phyloP scores from a whole-genome alignment of 2,888 invertebrate genomes.

The Chelonus formosanus region DNA sequence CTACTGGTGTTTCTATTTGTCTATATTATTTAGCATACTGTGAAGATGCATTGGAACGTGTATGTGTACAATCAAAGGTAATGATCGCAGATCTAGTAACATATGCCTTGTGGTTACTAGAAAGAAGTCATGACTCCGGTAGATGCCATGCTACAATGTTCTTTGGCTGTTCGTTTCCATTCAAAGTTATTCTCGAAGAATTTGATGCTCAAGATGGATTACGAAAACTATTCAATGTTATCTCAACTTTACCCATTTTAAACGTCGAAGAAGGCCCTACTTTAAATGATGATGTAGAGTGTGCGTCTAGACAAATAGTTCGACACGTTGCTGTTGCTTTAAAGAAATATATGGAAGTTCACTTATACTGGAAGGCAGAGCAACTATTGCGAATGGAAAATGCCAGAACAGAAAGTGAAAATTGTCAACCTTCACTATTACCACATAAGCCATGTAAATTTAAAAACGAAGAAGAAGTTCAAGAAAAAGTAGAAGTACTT shows the following conservation, averaged over 20 bases:
- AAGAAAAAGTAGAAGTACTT: constrained; percentile 84
- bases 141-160: constrained; percentile 98
- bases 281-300: constrained; percentile 86
- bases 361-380: constrained; percentile 82
- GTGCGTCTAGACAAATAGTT: constrained; percentile 89
- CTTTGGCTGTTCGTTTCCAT: constrained; percentile 93
- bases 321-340: constrained; percentile 90
- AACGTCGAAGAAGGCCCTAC: constrained; percentile 72
- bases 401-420: constrained; percentile 59
- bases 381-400: constrained; percentile 72
- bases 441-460: constrained; percentile 69
- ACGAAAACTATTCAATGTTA: constrained; percentile 92
- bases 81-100: constrained; percentile 82
- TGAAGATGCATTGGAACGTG: constrained; percentile 97
- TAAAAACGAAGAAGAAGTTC: constrained; percentile 80
- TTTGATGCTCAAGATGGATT: constrained; percentile 96
- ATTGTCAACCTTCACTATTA: constrained; percentile 61
- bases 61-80: constrained; percentile 84
- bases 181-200: constrained; percentile 90
- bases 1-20: constrained; percentile 95
- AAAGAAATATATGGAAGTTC: constrained; percentile 90
- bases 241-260: constrained; percentile 86
- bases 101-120: constrained; percentile 93
- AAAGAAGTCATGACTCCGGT: constrained; percentile 97
- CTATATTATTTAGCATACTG: constrained; percentile 96